Evolutionary conservation across 2,113 vertebrate species (phyloP).

Genomic region (Panurus biarmicus): DNA sequence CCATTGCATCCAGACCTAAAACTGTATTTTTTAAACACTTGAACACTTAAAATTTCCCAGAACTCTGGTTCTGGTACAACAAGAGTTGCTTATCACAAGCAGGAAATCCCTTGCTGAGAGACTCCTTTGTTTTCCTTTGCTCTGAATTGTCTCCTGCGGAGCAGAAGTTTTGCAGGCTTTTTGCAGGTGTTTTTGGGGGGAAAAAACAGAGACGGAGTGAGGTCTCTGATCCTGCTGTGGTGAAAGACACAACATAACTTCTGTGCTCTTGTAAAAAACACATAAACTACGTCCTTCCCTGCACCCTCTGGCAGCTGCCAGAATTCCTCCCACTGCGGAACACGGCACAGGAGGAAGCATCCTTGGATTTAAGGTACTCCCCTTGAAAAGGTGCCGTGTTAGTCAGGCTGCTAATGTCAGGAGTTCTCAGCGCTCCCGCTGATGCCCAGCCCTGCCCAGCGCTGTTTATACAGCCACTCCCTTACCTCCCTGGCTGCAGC

Average conservation of each 20-base stretch:
- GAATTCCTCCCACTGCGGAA: not conserved
- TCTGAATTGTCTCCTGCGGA: not conserved
- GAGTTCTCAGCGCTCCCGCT: not conserved
- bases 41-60: not conserved
- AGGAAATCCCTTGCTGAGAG: not conserved
- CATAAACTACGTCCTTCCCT: not conserved
- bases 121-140: not conserved
- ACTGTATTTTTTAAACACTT: not conserved
- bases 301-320: not conserved
- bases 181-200: not conserved
- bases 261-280: not conserved
- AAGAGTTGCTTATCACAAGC: not conserved
- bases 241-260: not conserved
- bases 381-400: not conserved
- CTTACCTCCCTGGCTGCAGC: not conserved
- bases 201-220: rapidly evolving
- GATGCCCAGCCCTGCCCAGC: not conserved
- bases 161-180: not conserved
- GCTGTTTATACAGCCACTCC: not conserved
- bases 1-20: not conserved
- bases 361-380: not conserved
- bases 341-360: not conserved
- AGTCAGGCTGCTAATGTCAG: slow-evolving; percentile 12
- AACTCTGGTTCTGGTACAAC: not conserved
- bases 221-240: not conserved